These are phyloP conservation scores for Campoletis sonorensis DNA, from an alignment of 1,140 invertebrate species.

Conservation along the genomic window DNA sequence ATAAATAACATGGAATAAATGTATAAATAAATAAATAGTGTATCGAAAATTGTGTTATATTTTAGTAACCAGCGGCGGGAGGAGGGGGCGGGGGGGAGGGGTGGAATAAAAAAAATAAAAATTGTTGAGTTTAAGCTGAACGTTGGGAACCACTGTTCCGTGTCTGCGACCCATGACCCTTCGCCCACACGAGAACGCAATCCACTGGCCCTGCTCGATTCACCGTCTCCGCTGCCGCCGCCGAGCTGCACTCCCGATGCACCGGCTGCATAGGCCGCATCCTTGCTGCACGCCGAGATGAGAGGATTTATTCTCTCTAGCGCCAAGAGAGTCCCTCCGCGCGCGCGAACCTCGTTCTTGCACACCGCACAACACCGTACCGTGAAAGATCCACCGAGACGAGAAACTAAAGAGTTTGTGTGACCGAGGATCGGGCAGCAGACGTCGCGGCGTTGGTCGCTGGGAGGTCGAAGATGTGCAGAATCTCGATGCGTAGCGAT, in stretches of 20 bases:
- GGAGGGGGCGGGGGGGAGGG: too few species aligned
- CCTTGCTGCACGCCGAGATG: conserved; percentile 41
- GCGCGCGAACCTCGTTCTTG: conserved; percentile 42
- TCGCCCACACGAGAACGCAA: conserved; percentile 73
- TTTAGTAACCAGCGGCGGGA: too few species aligned
- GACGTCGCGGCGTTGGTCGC: conserved; percentile 56
- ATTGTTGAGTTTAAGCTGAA: background rate
- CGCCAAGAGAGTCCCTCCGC: conserved; percentile 59
- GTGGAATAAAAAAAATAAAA: too few species aligned
- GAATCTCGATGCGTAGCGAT: conserved; percentile 4
- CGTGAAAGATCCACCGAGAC: conserved; percentile 50
- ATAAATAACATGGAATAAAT: too few species aligned
- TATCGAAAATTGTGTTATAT: too few species aligned
- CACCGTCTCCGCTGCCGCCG: conserved; percentile 28
- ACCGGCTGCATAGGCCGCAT: conserved; percentile 58
- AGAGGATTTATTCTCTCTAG: conserved; percentile 59
- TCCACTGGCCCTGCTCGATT: conserved; percentile 66
- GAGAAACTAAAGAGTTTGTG: conserved; percentile 2
- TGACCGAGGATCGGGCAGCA: conserved; percentile 61
- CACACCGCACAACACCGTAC: background rate
- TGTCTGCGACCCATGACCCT: conserved; percentile 74
- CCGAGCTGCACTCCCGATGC: conserved; percentile 53
- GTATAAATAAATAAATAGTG: too few species aligned
- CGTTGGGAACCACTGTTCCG: conserved; percentile 69
- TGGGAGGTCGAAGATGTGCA: conserved; percentile 1